A percentile compares a stretch with the other conserved stretches of the same genome.
Conservation (phyloP, 2,113 vertebrate genomes). For the Columba janthina region DNA sequence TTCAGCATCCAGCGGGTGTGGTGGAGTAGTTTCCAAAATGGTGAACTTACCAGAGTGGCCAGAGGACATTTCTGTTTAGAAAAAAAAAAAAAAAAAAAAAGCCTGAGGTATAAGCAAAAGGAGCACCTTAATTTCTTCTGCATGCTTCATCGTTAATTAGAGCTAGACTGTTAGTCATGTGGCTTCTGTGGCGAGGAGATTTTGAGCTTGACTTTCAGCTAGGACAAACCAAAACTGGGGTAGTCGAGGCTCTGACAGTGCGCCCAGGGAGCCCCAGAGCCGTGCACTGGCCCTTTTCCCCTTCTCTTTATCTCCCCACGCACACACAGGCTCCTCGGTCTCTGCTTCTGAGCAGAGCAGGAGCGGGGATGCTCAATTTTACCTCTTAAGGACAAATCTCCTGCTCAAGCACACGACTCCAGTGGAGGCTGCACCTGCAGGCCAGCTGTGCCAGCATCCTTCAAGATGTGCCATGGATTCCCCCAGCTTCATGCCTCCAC, state of each 20-base stretch:
- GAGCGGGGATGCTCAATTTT: not conserved
- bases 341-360: not conserved
- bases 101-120: not conserved
- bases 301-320: not conserved
- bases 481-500: not conserved
- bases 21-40: not conserved
- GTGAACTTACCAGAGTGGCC: not conserved
- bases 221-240: not conserved
- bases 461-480: accelerated
- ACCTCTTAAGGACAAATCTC: not conserved
- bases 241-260: not conserved
- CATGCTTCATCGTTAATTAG: accelerated
- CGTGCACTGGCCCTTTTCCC: not conserved
- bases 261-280: not conserved
- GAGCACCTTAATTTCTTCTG: not conserved
- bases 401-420: not conserved
- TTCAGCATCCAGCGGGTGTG: not conserved
- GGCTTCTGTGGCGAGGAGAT: not conserved
- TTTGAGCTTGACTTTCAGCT: not conserved
- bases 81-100: not conserved
- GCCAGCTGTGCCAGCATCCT: not conserved
- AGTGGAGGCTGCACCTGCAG: not conserved
- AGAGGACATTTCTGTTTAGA: not conserved
- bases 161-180: not conserved
- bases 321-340: not conserved